Percentiles rank a stretch among this genome's conserved stretches.
Conservation (phyloP, 1,140 invertebrate genomes). For the Diachasma alloeum region DNA sequence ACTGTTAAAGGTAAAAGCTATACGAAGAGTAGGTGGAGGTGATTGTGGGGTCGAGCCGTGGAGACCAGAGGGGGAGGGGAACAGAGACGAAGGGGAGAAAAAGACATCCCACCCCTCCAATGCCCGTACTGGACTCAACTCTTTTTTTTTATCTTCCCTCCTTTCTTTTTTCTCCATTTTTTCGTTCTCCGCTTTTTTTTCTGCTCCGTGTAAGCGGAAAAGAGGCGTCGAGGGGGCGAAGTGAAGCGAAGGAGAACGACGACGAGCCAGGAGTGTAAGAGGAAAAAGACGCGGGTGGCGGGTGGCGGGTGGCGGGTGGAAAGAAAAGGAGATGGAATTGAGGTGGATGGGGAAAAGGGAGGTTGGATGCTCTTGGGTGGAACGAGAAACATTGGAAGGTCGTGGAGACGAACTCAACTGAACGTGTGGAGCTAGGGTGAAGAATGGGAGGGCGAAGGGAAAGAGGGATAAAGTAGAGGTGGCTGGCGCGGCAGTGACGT, state of each 20-base stretch:
- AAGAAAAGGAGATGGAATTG: conserved; percentile 24
- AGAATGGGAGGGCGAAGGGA: not conserved
- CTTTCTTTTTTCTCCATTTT: conserved; percentile 22
- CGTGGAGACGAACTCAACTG: not conserved
- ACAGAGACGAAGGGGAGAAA: conserved; percentile 54
- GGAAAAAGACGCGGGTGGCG: conserved; percentile 17
- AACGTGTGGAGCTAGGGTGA: not conserved
- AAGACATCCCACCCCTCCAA: conserved; percentile 53
- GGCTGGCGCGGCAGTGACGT: not conserved
- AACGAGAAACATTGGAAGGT: conserved; percentile 25
- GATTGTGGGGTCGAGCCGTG: not conserved
- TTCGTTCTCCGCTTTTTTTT: conserved; percentile 1
- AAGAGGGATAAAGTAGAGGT: not conserved
- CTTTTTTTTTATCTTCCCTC: conserved; percentile 45
- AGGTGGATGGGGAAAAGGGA: conserved; percentile 9
- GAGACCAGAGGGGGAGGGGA: conserved; percentile 23
- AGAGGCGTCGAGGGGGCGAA: conserved; percentile 19
- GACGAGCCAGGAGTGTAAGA: conserved; percentile 18
- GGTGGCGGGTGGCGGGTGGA: no score
- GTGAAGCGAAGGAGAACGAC: conserved; percentile 23
- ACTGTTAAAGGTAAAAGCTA: conserved; percentile 44
- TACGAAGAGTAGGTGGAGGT: conserved; percentile 22
- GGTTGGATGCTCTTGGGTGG: not conserved
- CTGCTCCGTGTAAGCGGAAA: conserved; percentile 1
- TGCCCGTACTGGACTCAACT: conserved; percentile 57